Evolutionary conservation across 2,888 invertebrate genomes (phyloP), one percentile per base, ranked within the genome.

Genomic region (Chymomyza amoena): DNA sequence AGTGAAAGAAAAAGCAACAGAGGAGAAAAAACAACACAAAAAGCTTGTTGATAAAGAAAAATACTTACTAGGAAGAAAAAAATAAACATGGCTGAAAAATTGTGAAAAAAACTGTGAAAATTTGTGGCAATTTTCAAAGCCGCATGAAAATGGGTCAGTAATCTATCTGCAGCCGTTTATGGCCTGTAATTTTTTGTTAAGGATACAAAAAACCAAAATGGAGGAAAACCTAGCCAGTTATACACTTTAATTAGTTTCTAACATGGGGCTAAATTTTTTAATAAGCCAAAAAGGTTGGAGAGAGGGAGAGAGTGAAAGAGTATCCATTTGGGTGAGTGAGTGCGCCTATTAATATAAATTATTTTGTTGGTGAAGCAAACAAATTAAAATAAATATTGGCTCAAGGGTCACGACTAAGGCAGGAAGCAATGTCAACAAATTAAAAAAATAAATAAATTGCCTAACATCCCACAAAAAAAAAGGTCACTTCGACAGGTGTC

Each of bases 291-390:
- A 54, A 54, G 52, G 52, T 9, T 52, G n/a, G 13, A 52, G 15
- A 1, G 25, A 32, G 13, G n/a, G 15, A 1, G 25, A 32, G 13
- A 45, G 39, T 13, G 13, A 10, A 32, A 9, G 5, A 32, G 7
- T 32, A 32, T 6, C 32, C 7, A 13, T 13, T 6, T 13, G 39
- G 39, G 13, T 7, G 39, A 2, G 39, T 13, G 39, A 45, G 39
- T 45, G 39, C 13, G 66, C 63, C 69, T 61, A 87, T 84, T 87
- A 73, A 87, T 84, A 76, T 75, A 80, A 81, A 87, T 84, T 82
- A 84, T 84, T 82, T 81, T 68, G 70, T 75, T 71, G 72, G 78
- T 70, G 64, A 50, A 69, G 73, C 50, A 61, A 57, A 86, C 77
- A 81, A 86, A 81, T 79, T 79, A 74, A 75, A 72, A 74, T 18